Conservation (phyloP, 2,797 vertebrate species). For the Pseudochirops corinnae region DNA sequence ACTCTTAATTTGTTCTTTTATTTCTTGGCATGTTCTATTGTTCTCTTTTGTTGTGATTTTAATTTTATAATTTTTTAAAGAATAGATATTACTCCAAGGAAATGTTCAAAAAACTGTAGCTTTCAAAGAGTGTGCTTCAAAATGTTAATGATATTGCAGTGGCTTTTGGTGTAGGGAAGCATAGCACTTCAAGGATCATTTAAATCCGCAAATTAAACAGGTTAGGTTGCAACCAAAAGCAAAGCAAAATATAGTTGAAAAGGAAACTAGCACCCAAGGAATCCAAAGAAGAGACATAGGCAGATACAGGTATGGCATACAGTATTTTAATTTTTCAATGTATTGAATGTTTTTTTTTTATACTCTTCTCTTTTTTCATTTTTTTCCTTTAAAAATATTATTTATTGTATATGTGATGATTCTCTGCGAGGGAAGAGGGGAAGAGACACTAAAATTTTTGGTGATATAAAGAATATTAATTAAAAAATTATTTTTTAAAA, state of each 20-base stretch:
- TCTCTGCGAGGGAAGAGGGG: not conserved
- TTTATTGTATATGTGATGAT: not conserved
- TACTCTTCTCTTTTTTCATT: not conserved
- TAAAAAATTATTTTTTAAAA: not conserved
- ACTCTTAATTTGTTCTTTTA: not conserved
- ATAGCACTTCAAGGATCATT: not conserved
- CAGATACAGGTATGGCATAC: not conserved
- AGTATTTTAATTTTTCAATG: not conserved
- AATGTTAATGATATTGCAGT: not conserved
- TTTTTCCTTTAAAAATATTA: not conserved
- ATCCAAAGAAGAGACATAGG: not conserved
- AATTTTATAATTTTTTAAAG: not conserved
- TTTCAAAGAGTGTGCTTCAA: not conserved
- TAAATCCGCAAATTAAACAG: not conserved
- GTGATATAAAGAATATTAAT: not conserved
- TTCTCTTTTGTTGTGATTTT: not conserved
- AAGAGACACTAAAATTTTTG: not conserved
- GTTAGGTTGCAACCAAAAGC: not conserved
- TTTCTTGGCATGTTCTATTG: not conserved
- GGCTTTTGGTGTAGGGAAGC: not conserved
- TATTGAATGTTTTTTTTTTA: not conserved
- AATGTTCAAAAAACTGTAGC: not conserved
- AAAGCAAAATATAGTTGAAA: not conserved
- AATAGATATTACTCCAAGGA: not conserved
- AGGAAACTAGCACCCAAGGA: not conserved